These are phyloP conservation scores for Pelecanoides urinatrix DNA, from an alignment of 2,113 vertebrate species.

Conservation along the genomic window DNA sequence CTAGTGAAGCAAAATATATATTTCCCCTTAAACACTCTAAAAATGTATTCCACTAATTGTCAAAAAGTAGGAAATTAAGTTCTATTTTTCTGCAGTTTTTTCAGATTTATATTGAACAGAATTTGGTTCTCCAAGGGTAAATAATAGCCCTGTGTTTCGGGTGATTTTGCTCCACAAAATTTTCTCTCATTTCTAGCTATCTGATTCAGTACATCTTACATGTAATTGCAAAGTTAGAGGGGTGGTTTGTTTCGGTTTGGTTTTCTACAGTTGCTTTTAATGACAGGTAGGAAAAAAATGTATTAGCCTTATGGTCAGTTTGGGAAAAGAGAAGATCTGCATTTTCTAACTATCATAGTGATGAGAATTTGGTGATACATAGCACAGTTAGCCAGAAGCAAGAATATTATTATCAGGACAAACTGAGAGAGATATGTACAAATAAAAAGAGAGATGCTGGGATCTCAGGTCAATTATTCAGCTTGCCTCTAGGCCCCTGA, in stretches of 20 bases:
- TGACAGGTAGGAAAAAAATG: background rate
- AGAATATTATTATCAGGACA: background rate
- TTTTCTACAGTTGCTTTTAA: background rate
- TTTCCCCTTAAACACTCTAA: background rate
- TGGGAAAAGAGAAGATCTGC: background rate
- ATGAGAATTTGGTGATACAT: background rate
- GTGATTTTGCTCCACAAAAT: background rate
- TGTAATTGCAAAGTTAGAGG: background rate
- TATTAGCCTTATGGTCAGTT: background rate
- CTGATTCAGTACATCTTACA: background rate
- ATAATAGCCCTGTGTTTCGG: background rate
- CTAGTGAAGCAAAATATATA: background rate
- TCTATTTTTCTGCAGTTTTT: background rate
- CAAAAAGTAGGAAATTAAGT: background rate
- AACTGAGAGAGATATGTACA: background rate
- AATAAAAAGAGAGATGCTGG: background rate
- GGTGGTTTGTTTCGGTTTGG: background rate
- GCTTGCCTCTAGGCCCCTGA: background rate
- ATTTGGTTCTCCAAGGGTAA: background rate
- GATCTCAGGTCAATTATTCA: background rate
- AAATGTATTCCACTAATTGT: background rate
- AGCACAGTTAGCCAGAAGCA: background rate
- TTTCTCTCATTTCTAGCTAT: background rate
- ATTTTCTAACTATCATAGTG: background rate
- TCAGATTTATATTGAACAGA: background rate